Evolutionary conservation across 1,140 invertebrate genomes (phyloP), one percentile per base, ranked within the genome.

Genomic region (Belonocnema kinseyi): DNA sequence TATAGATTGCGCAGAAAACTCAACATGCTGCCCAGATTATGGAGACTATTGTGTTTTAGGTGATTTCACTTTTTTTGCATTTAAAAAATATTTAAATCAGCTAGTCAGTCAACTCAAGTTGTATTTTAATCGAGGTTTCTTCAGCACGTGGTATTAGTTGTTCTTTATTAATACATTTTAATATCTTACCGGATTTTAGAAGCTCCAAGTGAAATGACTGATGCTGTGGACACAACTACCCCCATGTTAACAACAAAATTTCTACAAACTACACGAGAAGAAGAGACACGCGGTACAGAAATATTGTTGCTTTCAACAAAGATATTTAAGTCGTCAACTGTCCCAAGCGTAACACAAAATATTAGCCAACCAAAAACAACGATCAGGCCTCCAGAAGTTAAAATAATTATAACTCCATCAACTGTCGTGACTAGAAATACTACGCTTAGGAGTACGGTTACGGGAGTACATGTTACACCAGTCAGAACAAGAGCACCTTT

Each of bases 11-110:
- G 85, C 87, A 1, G 86, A 91, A 16, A 88, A 86, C 53, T 89
- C 86, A 0, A 84, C 87, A 1, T 92, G 92, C 73, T 93, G 92
- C 76, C 88, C 89, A 6, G 92, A 92, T 85, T 92, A 89, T 76
- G 85, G 85, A 14, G 87, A 89, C 72, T 91, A 90, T 54, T 93
- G 92, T 52, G 74, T 90, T 51, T 82, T 87, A 40, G 88, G 92
- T 92, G 82, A 84, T 50, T 51, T 50, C 10, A 72, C 1, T 14
- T 12, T 50, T 72, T 52, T 0, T 51, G 13, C 12, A 19, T 51
- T 66, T 14, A 33, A 61, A 33, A 17, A n/a, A n/a, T 56, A 0
- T 8, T n/a, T 56, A 14, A 14, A 6, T n/a, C 11, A 56, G 54
- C 54, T 56, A n/a, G 13, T 56, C 1, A 56, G 19, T n/a, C 6